These are phyloP conservation scores for Albula glossodonta DNA, from an alignment of 2,113 vertebrate genomes.

Conservation along the genomic window DNA sequence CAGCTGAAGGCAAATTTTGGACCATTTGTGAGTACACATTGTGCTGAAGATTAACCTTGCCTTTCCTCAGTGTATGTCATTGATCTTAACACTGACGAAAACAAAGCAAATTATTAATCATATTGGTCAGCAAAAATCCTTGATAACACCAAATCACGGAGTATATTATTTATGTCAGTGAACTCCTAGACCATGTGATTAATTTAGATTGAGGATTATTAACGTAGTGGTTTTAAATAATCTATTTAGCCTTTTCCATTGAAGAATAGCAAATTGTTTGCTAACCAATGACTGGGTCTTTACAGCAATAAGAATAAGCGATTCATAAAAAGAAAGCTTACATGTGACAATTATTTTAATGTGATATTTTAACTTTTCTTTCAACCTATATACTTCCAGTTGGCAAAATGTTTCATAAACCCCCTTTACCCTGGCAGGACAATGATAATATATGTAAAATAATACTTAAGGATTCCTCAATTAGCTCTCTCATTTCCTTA, in stretches of 20 bases:
- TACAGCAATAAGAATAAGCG: background rate
- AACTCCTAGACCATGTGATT: background rate
- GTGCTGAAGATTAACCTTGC: background rate
- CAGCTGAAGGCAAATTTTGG: background rate
- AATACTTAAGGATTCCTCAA: conserved; percentile 37
- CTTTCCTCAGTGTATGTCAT: background rate
- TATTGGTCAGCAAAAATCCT: background rate
- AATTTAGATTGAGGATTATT: too few species aligned
- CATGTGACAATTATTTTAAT: background rate
- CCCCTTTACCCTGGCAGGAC: conserved; percentile 21
- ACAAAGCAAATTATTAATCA: background rate
- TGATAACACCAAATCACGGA: background rate
- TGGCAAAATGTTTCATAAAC: background rate
- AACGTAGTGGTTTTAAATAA: too few species aligned
- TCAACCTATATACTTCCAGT: background rate
- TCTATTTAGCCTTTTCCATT: too few species aligned
- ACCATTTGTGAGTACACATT: background rate
- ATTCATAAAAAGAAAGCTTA: background rate
- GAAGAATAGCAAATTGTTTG: too few species aligned
- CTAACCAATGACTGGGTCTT: too few species aligned
- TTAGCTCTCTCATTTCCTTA: conserved; percentile 27
- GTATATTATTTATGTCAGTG: background rate
- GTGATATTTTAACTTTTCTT: background rate
- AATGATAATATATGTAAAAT: conserved; percentile 25
- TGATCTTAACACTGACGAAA: background rate